Conservation (phyloP, 2,888 invertebrate genomes). For the Agrotis ipsilon region DNA sequence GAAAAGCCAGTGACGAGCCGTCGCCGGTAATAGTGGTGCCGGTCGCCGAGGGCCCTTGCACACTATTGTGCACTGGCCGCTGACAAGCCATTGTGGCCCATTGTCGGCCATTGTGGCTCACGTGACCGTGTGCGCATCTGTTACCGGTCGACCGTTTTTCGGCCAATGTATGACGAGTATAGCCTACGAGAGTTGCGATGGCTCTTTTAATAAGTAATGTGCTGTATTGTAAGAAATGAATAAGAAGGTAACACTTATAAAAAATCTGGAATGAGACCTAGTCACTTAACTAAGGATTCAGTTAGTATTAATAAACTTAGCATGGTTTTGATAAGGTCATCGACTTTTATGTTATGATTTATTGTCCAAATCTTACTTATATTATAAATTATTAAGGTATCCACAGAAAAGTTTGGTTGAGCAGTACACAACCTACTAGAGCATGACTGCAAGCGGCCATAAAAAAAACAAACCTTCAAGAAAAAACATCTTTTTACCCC, state of each 20-base stretch:
- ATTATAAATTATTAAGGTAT: too few relatives aligned
- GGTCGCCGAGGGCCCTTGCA: slow-evolving; percentile 49
- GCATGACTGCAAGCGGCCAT: too few relatives aligned
- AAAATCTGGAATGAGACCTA: neutral
- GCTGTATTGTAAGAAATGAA: slow-evolving; percentile 18
- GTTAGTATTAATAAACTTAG: neutral
- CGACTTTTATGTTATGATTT: neutral
- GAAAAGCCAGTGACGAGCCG: slow-evolving; percentile 55
- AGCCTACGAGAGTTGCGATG: too few relatives aligned
- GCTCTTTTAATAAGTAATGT: slow-evolving; percentile 7
- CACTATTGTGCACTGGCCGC: slow-evolving; percentile 53
- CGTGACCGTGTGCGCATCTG: slow-evolving; percentile 54
- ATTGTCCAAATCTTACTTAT: too few relatives aligned
- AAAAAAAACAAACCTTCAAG: too few relatives aligned
- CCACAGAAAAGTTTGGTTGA: too few relatives aligned
- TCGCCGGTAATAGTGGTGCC: slow-evolving; percentile 57
- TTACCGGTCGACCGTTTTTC: slow-evolving; percentile 37
- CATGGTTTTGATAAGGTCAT: neutral
- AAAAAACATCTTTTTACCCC: too few relatives aligned
- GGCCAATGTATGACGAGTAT: slow-evolving; percentile 30
- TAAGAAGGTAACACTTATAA: neutral
- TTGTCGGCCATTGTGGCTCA: slow-evolving; percentile 53
- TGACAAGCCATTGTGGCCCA: slow-evolving; percentile 56
- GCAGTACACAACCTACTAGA: too few relatives aligned
- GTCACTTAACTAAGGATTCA: neutral